Evolutionary conservation across 2,797 vertebrate species (phyloP), one percentile per base, ranked within the genome.

Genomic region (Ceryle rudis): DNA sequence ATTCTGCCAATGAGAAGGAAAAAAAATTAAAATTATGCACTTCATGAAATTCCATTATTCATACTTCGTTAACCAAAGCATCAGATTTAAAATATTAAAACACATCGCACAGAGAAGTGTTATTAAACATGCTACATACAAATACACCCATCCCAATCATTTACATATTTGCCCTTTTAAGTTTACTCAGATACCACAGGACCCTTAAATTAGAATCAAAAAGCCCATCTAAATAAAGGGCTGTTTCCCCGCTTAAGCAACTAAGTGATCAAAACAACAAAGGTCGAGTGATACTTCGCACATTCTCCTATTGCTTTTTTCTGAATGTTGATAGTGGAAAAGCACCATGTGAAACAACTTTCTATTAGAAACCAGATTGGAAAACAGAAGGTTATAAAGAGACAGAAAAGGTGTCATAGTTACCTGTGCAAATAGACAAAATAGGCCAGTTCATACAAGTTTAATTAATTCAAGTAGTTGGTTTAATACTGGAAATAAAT

Each of bases 1-100:
- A 0, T 99, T 99, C 99, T 99, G 95, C 74, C 92, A 89, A 49
- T 3, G 28, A 71, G 33, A 23, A 18, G 25, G 9, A 90, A 70
- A 57, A 13, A 5, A 67, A 89, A 57, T 47, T 11, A 54, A 13
- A 54, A 37, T 75, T 37, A 58, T 52, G 23, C 41, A 83, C 5
- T 3, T 60, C 19, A 44, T 41, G 23, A 92, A 92, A 57, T 65
- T 28, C 37, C 7, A 14, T 58, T 70, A 37, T 21, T 83, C 5
- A 10, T 31, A n/a, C 10, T 37, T 29, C 65, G 51, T 20, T 81
- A 55, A 39, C 54, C 82, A 73, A 62, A 90, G 52, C 39, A 74
- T 37, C 41, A 58, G 31, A 25, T 44, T 69, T 58, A 26, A 7
- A 39, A 42, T 39, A 70, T 77, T 65, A 79, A 71, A 46, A 31